phyloP scores from a whole-genome alignment of 2,888 invertebrate species.

The Rhingia rostrata region DNA sequence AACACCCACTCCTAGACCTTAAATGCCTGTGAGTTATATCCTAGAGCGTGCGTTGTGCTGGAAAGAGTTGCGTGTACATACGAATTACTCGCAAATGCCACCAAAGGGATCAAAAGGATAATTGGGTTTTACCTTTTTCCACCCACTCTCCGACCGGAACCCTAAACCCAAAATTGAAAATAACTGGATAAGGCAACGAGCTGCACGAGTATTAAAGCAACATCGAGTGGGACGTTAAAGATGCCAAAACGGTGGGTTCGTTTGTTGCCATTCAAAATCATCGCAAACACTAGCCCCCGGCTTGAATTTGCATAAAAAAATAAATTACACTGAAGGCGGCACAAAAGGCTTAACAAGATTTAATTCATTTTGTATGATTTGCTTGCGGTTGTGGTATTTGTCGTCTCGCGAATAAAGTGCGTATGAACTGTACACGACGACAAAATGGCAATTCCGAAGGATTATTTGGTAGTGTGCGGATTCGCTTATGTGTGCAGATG shows the following conservation, averaged over 20 bases:
- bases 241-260: conserved; percentile 25
- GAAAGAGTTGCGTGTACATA: conserved; percentile 10
- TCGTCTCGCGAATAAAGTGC: conserved; percentile 38
- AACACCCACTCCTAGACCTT: conserved; percentile 1
- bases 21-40: conserved; percentile 23
- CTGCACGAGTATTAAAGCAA: conserved; percentile 7
- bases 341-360: conserved; percentile 70
- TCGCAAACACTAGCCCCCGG: neutral
- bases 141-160: neutral
- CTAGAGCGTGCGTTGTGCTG: conserved; percentile 10
- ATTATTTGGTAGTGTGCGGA: conserved; percentile 19
- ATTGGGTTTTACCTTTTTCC: conserved; percentile 56
- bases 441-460: conserved; percentile 54
- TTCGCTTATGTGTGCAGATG: neutral
- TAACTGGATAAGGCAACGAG: conserved; percentile 32
- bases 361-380: conserved; percentile 67
- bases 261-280: neutral
- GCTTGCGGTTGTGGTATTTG: conserved; percentile 52
- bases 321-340: conserved; percentile 54
- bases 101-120: conserved; percentile 67
- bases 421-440: conserved; percentile 30
- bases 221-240: conserved; percentile 30
- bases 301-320: conserved; percentile 46
- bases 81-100: conserved; percentile 63
- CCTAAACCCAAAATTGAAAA: conserved; percentile 62